These are phyloP conservation scores for Chiloscyllium plagiosum DNA, from an alignment of 2,113 vertebrate species.

Conservation along the genomic window DNA sequence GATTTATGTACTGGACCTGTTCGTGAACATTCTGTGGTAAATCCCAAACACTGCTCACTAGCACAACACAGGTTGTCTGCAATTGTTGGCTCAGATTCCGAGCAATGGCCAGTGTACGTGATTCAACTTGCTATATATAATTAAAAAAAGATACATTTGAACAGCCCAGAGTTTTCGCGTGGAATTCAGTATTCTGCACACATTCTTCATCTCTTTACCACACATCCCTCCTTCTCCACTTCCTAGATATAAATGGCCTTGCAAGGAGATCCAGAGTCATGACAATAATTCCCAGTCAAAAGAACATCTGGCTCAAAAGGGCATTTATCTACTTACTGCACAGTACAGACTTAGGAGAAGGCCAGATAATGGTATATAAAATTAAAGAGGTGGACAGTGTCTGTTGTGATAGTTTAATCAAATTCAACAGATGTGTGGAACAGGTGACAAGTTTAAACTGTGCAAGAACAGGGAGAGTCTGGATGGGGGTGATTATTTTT, in stretches of 20 bases:
- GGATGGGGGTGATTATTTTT: not conserved
- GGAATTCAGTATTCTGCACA: not conserved
- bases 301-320: not conserved
- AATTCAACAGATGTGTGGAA: not conserved
- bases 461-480: not conserved
- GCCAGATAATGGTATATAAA: not conserved
- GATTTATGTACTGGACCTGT: conserved; percentile 54
- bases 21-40: conserved; percentile 72
- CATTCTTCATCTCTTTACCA: not conserved
- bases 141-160: conserved; percentile 5
- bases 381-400: not conserved
- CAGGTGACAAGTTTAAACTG: not conserved
- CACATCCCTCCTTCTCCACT: too few species aligned
- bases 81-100: conserved; percentile 64
- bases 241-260: not conserved
- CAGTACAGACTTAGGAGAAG: not conserved
- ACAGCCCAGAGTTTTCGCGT: not conserved
- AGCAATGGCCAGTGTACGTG: conserved; percentile 70
- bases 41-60: conserved; percentile 70
- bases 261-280: not conserved
- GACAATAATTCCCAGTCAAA: not conserved
- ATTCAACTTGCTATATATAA: conserved; percentile 69
- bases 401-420: not conserved
- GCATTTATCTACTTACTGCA: not conserved
- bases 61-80: conserved; percentile 66